A percentile compares a stretch with the other conserved stretches of the same genome.
Conservation (phyloP, 2,888 invertebrate species). For the Xylocampa areola region DNA sequence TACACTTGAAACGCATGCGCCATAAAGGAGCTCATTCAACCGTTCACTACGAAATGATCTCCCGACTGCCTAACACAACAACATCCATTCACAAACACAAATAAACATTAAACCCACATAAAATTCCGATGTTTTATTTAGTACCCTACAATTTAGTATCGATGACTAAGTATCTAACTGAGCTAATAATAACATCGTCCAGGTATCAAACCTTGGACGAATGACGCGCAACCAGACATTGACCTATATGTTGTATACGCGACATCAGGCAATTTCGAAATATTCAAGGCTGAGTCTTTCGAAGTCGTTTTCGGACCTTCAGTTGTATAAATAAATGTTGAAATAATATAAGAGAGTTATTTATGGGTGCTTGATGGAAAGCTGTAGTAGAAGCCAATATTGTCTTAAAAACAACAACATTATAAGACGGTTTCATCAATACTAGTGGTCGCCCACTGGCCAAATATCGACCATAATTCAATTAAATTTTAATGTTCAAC, state of each 20-base stretch:
- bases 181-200: constrained; percentile 37
- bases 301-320: constrained; percentile 34
- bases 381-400: constrained; percentile 7
- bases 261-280: constrained; percentile 51
- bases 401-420: not conserved
- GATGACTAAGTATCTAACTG: constrained; percentile 17
- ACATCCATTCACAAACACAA: constrained; percentile 1
- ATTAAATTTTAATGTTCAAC: no score
- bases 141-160: constrained; percentile 12
- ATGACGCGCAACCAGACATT: constrained; percentile 59
- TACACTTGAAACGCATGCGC: no score
- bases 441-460: no score
- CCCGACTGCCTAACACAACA: not conserved
- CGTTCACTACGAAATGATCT: not conserved
- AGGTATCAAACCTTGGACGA: constrained; percentile 58
- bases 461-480: no score
- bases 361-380: not conserved
- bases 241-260: constrained; percentile 53
- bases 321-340: constrained; percentile 25
- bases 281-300: constrained; percentile 26
- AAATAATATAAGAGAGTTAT: constrained; percentile 7
- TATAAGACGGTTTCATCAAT: no score
- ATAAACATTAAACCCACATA: not conserved
- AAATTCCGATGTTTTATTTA: not conserved
- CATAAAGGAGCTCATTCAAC: not conserved